Percentiles rank a stretch among this genome's conserved stretches.
Evolutionary conservation across 2,797 vertebrate species (phyloP).

Genomic region (Halcyon chelicuti): DNA sequence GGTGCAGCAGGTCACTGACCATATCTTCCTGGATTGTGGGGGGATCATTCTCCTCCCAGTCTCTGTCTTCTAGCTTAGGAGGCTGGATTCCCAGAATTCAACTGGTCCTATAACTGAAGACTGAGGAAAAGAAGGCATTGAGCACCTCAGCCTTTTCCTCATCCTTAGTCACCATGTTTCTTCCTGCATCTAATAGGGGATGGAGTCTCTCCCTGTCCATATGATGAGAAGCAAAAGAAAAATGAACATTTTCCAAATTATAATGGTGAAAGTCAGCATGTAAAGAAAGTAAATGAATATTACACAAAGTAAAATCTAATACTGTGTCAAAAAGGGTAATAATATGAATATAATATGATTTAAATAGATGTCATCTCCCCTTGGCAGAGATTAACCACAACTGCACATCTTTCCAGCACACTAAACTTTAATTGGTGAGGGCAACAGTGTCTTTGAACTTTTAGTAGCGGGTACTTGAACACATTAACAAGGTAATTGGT

Average conservation of each 20-base stretch:
- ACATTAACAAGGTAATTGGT: conserved; percentile 13
- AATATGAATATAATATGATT: background rate
- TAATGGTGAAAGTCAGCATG: background rate
- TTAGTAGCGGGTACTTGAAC: background rate
- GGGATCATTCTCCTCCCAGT: too few relatives aligned
- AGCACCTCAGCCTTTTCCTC: too few relatives aligned
- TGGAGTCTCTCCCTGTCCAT: too few relatives aligned
- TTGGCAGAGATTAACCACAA: background rate
- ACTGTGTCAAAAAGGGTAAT: background rate
- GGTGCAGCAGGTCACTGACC: too few relatives aligned
- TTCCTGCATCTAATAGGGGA: too few relatives aligned
- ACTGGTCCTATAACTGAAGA: too few relatives aligned
- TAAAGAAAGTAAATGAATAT: background rate
- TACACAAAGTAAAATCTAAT: background rate
- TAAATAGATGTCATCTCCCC: background rate
- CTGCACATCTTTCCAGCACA: background rate
- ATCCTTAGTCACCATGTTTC: too few relatives aligned
- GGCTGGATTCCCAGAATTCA: too few relatives aligned
- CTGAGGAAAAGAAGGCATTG: too few relatives aligned
- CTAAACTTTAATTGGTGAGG: conserved; percentile 12
- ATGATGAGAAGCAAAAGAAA: background rate
- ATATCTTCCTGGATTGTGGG: too few relatives aligned
- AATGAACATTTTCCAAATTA: background rate
- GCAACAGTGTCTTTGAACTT: background rate
- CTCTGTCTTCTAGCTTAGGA: too few relatives aligned